Conservation (phyloP, 2,888 invertebrate species). For the Mythimna ferrago region DNA sequence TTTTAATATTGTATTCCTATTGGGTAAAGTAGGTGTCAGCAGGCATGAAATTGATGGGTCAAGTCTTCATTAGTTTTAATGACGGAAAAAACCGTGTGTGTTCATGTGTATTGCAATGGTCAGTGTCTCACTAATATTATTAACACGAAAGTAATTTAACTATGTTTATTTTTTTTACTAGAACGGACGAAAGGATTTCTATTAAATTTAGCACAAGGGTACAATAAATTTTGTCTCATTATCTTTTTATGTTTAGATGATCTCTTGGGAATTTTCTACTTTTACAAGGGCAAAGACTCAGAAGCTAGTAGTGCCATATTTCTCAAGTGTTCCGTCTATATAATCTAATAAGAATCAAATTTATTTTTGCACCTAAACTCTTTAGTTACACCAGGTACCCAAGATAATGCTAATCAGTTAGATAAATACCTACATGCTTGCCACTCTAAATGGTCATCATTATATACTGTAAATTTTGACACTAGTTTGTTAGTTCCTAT, state of each 20-base stretch:
- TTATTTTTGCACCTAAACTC: slow-evolving; percentile 30
- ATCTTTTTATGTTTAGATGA: no score
- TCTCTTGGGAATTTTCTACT: no score
- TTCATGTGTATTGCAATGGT: slow-evolving; percentile 1
- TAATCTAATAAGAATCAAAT: slow-evolving; percentile 24
- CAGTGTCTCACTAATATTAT: background rate
- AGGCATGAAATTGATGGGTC: slow-evolving; percentile 28
- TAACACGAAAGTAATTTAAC: no score
- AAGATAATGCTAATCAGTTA: background rate
- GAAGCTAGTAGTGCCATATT: background rate
- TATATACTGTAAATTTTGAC: slow-evolving; percentile 11
- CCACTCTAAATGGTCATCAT: background rate
- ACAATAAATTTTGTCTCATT: no score
- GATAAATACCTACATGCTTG: background rate
- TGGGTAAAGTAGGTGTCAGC: slow-evolving; percentile 18
- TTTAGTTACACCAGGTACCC: background rate
- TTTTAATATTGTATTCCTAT: slow-evolving; percentile 32
- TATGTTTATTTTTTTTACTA: no score
- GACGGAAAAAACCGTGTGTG: slow-evolving; percentile 28
- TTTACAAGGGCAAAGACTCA: no score
- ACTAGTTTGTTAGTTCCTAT: slow-evolving; percentile 8
- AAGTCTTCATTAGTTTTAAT: slow-evolving; percentile 20
- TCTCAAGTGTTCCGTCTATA: background rate
- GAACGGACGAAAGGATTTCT: no score
- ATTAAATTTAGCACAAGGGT: no score